Evolutionary conservation across 2,888 invertebrate genomes (phyloP).

Genomic region (Orchesella flavescens): DNA sequence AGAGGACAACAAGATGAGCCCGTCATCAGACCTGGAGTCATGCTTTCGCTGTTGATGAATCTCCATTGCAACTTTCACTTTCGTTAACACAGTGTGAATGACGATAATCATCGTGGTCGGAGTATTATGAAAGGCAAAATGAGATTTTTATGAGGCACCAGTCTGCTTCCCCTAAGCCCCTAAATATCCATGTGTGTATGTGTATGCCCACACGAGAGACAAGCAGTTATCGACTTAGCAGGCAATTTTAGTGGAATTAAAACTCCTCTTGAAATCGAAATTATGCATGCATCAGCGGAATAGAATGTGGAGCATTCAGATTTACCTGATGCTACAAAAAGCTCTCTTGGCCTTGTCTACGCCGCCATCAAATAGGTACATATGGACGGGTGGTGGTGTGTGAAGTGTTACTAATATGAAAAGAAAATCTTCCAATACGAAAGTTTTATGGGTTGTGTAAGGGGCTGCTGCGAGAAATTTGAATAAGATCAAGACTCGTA

Average conservation of each 20-base stretch:
- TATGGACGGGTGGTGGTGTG: too few relatives aligned
- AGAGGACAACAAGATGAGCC: neutral
- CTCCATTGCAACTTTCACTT: slow-evolving; percentile 23
- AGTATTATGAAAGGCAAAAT: slow-evolving; percentile 25
- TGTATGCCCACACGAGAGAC: neutral
- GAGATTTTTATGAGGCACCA: slow-evolving; percentile 33
- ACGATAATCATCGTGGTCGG: slow-evolving; percentile 16
- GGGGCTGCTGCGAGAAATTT: slow-evolving; percentile 8
- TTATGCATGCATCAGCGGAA: neutral
- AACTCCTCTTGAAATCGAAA: slow-evolving; percentile 35
- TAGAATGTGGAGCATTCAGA: too few relatives aligned
- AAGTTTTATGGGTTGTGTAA: neutral
- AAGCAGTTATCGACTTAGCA: slow-evolving; percentile 3
- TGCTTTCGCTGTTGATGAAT: slow-evolving; percentile 3
- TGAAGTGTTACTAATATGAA: too few relatives aligned
- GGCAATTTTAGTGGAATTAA: slow-evolving; percentile 41
- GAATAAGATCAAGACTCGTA: neutral
- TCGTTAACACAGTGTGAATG: slow-evolving; percentile 5
- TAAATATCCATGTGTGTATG: neutral
- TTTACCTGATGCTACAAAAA: too few relatives aligned
- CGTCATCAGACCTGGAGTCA: neutral
- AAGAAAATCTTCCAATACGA: too few relatives aligned
- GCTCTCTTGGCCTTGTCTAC: too few relatives aligned
- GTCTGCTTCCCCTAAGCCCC: neutral
- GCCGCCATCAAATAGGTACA: neutral